Evolutionary conservation across 2,797 vertebrate species (phyloP).

Genomic region (Dermochelys coriacea): DNA sequence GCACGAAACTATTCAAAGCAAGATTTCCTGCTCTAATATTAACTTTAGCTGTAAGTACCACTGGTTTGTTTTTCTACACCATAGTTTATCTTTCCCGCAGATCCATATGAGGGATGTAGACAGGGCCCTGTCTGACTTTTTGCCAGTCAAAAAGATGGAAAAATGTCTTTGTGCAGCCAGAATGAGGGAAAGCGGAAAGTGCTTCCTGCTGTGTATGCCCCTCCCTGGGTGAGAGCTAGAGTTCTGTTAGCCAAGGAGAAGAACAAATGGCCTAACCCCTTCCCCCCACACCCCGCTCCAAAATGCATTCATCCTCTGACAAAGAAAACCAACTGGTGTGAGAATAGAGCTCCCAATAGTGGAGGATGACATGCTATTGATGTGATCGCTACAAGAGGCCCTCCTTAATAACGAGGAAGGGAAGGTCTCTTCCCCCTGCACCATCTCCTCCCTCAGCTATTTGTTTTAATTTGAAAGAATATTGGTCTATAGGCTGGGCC

Average conservation of each 20-base stretch:
- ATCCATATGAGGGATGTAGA: neutral
- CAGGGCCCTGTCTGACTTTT: neutral
- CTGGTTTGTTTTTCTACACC: constrained; percentile 36
- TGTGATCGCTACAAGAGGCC: neutral
- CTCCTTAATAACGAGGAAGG: neutral
- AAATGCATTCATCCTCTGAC: too few species aligned
- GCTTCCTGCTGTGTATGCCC: neutral
- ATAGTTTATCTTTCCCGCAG: constrained; percentile 8
- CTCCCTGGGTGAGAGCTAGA: constrained; percentile 1
- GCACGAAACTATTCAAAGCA: neutral
- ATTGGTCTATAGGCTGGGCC: neutral
- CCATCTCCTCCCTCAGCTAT: neutral
- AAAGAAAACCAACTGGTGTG: too few species aligned
- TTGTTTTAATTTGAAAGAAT: neutral
- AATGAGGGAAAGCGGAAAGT: constrained; percentile 15
- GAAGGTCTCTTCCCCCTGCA: neutral
- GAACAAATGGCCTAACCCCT: neutral
- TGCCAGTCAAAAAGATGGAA: too few species aligned
- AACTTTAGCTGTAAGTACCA: constrained; percentile 44
- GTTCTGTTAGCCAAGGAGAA: neutral
- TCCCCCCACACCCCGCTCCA: too few species aligned
- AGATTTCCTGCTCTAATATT: constrained; percentile 60
- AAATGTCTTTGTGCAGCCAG: too few species aligned
- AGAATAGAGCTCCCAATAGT: neutral
- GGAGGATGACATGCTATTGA: neutral